Evolutionary conservation across 2,888 invertebrate genomes (phyloP), one percentile per base, ranked within the genome.

Genomic region (Tortricodes alternella): DNA sequence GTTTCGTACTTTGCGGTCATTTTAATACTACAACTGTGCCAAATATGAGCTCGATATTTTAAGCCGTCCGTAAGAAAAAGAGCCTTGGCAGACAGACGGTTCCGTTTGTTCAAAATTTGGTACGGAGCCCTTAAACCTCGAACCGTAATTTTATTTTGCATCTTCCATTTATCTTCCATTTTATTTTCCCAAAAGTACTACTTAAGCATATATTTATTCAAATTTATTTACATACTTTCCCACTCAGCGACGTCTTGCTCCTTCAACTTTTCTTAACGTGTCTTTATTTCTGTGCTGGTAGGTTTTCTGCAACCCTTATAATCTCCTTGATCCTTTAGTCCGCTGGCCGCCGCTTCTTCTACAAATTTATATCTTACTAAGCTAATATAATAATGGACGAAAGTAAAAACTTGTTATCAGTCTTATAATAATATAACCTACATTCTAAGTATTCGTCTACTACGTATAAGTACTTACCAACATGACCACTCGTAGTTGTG

Each of bases 321-420:
- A 49, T 49, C 55, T 49, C 49, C 43, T 49, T 55, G 29, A 43
- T 55, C 35, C 49, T 21, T 49, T 27, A 21, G 43, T 21, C 48
- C 27, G 48, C 34, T 39, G 46, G 24, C 32, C 38, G 18, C 27
- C 34, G 29, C 27, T 32, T 18, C 9, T 18, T 32, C n/a, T 18
- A 27, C 48, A 27, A 39, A 48, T 13, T 15, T 15, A 11, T 13
- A 13, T 6, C 15, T 32, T 11, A 11, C 3, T 0, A 24, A 24
- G 9, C 7, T 9, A 7, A 27, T 7, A n/a, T 9, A 27, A 2
- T 23, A 9, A 8, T n/a, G n/a, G n/a, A n/a, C n/a, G n/a, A n/a
- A n/a, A n/a, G n/a, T n/a, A n/a, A n/a, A n/a, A n/a, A n/a, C n/a
- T n/a, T n/a, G n/a, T n/a, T n/a, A n/a, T n/a, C n/a, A n/a, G n/a